Evolutionary conservation across 1,140 invertebrate species (phyloP).

Genomic region (Manduca sexta): DNA sequence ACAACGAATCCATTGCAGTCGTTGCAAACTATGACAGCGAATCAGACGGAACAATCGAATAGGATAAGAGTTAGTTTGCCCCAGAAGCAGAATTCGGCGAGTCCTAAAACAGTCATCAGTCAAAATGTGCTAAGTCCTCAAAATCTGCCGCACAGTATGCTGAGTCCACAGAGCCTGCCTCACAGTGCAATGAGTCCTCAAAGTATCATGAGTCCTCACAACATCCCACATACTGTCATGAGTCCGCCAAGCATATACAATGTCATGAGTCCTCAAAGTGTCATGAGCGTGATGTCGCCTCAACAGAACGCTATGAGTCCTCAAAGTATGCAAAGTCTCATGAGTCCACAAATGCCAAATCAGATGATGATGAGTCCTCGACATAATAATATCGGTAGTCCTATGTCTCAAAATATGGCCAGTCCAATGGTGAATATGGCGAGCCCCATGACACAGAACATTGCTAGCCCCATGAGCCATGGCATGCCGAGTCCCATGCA

Average conservation of each 20-base stretch:
- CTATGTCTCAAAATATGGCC: constrained; percentile 60
- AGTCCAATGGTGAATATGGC: constrained; percentile 60
- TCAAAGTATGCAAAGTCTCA: constrained; percentile 61
- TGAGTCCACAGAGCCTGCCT: constrained; percentile 48
- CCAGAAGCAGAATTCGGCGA: constrained; percentile 50
- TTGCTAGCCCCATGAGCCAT: constrained; percentile 60
- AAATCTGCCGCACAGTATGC: constrained; percentile 39
- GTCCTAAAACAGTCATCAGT: constrained; percentile 52
- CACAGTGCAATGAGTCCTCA: constrained; percentile 44
- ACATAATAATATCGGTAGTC: constrained; percentile 59
- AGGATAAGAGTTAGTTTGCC: constrained; percentile 51
- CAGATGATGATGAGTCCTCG: constrained; percentile 66
- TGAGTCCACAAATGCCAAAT: constrained; percentile 65
- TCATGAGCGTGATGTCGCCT: constrained; percentile 68
- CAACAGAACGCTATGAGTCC: constrained; percentile 66
- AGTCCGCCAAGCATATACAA: constrained; percentile 65
- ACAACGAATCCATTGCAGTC: constrained; percentile 53
- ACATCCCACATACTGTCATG: constrained; percentile 59
- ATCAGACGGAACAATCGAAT: constrained; percentile 51
- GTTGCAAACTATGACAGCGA: constrained; percentile 56
- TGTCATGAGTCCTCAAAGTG: constrained; percentile 63
- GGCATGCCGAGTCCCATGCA: constrained; percentile 66
- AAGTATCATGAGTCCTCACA: constrained; percentile 57
- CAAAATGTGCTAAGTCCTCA: constrained; percentile 66
- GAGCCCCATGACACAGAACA: constrained; percentile 55